Base-by-base conservation (phyloP, 2,797 vertebrate genomes). In the Alosa sapidissima region DNA sequence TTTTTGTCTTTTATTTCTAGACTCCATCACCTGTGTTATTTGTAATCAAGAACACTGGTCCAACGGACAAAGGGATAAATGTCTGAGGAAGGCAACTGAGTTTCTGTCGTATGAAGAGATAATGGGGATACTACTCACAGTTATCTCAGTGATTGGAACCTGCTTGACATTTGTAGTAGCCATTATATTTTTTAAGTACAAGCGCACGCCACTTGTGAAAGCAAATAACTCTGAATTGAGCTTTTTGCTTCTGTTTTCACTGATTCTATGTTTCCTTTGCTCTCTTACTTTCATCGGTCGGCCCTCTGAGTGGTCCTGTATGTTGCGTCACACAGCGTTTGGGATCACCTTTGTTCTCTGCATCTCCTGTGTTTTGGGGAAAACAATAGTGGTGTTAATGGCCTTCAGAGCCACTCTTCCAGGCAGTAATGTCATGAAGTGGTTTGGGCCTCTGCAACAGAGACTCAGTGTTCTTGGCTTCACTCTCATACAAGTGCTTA, bases 101-200 rank as follows among this genome's bases (percentile, higher is more conserved):
- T 94, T 89, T 84, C 86, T 93, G 1, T 90, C 91, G 0, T 90
- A 89, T 86, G 13, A 85, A 14, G 93, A 91, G 75, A 88, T 92
- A 28, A 93, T 95, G 94, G 94, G 94, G 84, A 88, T 89, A 2
- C 83, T 94, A 21, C 89, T 95, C 5, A 90, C 91, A 55, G 41
- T 86, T 0, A 84, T 94, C 3, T 94, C 94, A 0, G 10, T 93
- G 36, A 85, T 92, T 85, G 94, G 94, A 82, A 88, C 89, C n/a
- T 89, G 89, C 21, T 33, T 91, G 83, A 93, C 93, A 6, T 84
- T 82, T 7, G 33, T 81, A 51, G 90, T 93, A 24, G 89, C 58
- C 0, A 1, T 89, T 0, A 87, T 94, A 85, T 94, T 91, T 82
- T 92, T 93, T 81, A 92, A 78, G 88, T 33, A 92, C 83, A 93